Base-by-base conservation (phyloP, 2,888 invertebrate species). In the Marronus borbonicus region DNA sequence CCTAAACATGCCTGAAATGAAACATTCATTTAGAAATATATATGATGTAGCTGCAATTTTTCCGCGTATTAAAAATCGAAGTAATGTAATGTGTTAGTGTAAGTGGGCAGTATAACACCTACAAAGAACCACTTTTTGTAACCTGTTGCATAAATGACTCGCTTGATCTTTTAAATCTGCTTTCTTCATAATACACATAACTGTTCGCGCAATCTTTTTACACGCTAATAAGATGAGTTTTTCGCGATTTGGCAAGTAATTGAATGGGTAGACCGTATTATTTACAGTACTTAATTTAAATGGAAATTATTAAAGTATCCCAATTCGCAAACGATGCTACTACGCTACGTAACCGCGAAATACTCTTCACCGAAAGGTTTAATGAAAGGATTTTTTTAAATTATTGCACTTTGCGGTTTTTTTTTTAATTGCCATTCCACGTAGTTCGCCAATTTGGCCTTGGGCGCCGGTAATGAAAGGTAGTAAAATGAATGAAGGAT, bases 401-500 rank as follows among this genome's bases (percentile, higher is more conserved):
- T 24, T 10, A 60, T 24, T 20, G 7, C 3, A 20, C 8, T 20
- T 28, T 24, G 60, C 60, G 20, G 24, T 24, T 4, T 36, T 24
- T 24, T 10, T 24, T 60, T 60, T 60, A 60, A 60, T 60, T 60
- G 24, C 60, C 24, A 60, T 28, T 60, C 10, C 24, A 3, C 20
- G 60, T 24, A 28, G 60, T 24, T 28, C 20, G 60, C 8, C 60
- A 60, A 60, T 60, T 60, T 60, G 60, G 60, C 60, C 60, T 12
- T 60, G 60, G 60, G 60, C 60, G 60, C 24, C 60, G 60, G 28
- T 60, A 60, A 60, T 60, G 60, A 60, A 60, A 60, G 60, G 60
- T 60, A 52, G 17, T 14, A 17, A 28, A 60, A 60, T 60, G 60
- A 60, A 60, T 60, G 60, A 60, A 60, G 60, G 28, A 60, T 60